phyloP scores from a whole-genome alignment of 2,113 vertebrate species.

The Aleadryas rufinucha region DNA sequence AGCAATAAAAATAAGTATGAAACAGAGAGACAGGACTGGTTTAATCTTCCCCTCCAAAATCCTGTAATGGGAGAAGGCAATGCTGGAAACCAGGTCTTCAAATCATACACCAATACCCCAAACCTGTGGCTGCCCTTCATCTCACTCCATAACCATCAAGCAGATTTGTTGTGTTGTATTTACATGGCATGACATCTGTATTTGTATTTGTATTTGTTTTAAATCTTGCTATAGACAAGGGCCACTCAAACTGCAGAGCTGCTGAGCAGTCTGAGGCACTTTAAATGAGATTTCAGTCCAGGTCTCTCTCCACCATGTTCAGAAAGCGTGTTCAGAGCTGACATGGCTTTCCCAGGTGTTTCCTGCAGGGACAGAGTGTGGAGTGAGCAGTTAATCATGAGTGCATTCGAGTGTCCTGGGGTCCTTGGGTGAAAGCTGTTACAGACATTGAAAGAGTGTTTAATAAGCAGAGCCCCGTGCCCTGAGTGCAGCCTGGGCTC shows the following conservation, averaged over 20 bases:
- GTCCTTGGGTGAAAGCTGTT: not conserved
- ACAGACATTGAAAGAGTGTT: constrained; percentile 30
- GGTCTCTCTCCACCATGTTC: not conserved
- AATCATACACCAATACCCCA: too few species aligned
- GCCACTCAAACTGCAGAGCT: not conserved
- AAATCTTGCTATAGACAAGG: not conserved
- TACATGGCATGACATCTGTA: too few species aligned
- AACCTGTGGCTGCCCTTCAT: not conserved
- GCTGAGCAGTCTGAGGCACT: not conserved
- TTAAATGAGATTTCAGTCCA: not conserved
- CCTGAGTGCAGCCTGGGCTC: not conserved
- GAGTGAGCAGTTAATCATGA: not conserved
- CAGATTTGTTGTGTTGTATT: not conserved
- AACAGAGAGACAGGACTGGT: not conserved
- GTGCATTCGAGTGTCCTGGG: not conserved
- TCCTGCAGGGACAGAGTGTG: not conserved
- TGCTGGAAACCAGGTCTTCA: not conserved
- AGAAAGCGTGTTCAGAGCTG: not conserved
- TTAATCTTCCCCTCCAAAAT: not conserved
- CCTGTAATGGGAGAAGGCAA: not conserved
- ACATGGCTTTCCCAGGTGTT: constrained; percentile 41
- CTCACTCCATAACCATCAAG: not conserved
- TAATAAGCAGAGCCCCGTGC: constrained; percentile 10
- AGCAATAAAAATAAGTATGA: not conserved
- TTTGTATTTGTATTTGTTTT: not conserved